phyloP scores from a whole-genome alignment of 2,888 invertebrate species.

The Troides aeacus region DNA sequence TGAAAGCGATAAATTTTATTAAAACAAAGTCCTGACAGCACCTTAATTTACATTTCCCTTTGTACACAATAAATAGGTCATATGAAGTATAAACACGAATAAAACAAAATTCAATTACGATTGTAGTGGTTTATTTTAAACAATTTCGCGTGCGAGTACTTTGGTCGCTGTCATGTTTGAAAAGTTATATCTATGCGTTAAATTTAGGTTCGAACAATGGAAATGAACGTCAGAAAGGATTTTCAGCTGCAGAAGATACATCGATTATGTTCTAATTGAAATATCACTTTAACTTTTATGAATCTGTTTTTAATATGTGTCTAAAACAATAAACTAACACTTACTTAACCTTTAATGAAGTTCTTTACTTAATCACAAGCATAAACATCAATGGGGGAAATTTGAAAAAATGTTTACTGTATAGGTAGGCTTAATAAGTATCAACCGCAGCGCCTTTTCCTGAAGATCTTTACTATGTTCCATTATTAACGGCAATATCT shows the following conservation, averaged over 20 bases:
- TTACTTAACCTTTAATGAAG: too few relatives aligned
- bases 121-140: constrained; percentile 2
- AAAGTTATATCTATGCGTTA: not conserved
- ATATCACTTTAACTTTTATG: not conserved
- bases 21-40: constrained; percentile 11
- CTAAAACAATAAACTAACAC: too few relatives aligned
- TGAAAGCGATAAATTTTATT: constrained; percentile 17
- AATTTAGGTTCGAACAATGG: not conserved
- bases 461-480: too few relatives aligned
- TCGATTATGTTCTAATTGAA: not conserved
- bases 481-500: too few relatives aligned
- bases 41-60: constrained; percentile 21
- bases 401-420: too few relatives aligned
- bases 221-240: not conserved
- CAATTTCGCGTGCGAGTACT: not conserved
- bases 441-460: too few relatives aligned
- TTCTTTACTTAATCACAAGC: too few relatives aligned
- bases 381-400: too few relatives aligned
- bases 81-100: constrained; percentile 14
- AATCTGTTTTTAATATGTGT: not conserved
- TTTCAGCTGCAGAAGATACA: not conserved
- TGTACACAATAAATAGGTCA: constrained; percentile 8
- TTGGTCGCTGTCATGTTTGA: not conserved
- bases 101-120: constrained; percentile 5
- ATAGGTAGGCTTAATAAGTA: too few relatives aligned